A percentile compares a stretch with the other conserved stretches of the same genome.
These are phyloP conservation scores for Ondatra zibethicus DNA, from an alignment of 2,113 vertebrate species.

Conservation along the genomic window DNA sequence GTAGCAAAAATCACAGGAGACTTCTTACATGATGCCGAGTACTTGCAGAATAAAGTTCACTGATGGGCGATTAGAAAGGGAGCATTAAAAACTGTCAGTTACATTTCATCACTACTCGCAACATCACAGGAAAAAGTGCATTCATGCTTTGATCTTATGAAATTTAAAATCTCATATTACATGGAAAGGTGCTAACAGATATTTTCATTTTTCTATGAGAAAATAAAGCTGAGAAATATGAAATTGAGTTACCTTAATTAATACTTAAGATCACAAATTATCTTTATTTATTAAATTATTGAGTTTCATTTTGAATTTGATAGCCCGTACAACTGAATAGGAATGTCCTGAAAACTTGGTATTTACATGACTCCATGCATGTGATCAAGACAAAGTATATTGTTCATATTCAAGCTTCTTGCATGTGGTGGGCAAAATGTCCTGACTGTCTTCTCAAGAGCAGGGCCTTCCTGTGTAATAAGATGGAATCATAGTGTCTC, in stretches of 20 bases:
- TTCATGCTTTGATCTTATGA: slow-evolving; percentile 10
- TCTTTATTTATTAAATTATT: not conserved
- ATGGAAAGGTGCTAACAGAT: not conserved
- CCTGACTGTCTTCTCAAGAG: not conserved
- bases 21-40: not conserved
- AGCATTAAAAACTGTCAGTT: not conserved
- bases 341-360: not conserved
- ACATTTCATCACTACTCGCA: not conserved
- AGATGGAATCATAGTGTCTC: not conserved
- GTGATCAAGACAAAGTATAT: slow-evolving; percentile 4
- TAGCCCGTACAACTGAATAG: not conserved
- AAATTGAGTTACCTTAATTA: not conserved
- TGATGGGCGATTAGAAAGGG: not conserved
- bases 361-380: not conserved
- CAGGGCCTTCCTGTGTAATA: not conserved
- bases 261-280: not conserved
- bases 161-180: not conserved
- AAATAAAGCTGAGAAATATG: not conserved
- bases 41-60: not conserved
- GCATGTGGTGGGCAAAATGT: not conserved
- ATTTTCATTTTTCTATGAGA: not conserved
- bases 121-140: not conserved
- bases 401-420: not conserved
- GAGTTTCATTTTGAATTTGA: slow-evolving; percentile 42
- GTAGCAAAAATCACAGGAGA: not conserved